A percentile compares a stretch with the other conserved stretches of the same genome.
Conservation (phyloP, 2,113 vertebrate genomes). For the Sander lucioperca region DNA sequence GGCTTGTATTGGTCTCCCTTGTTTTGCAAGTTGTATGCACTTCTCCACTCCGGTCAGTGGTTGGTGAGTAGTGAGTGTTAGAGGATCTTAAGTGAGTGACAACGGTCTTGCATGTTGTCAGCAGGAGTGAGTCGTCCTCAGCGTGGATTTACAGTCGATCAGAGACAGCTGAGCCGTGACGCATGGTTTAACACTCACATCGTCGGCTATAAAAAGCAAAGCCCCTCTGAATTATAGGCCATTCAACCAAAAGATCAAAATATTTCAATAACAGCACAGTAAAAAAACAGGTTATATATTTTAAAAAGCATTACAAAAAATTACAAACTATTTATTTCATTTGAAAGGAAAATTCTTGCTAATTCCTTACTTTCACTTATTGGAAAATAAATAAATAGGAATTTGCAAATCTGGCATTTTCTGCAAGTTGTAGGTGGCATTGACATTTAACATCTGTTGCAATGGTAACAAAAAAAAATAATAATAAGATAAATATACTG, state of each 20-base stretch:
- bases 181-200: conserved; percentile 11
- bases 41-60: background rate
- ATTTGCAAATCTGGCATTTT: background rate
- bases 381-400: background rate
- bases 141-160: conserved; percentile 63
- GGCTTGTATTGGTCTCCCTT: background rate
- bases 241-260: background rate
- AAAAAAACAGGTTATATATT: background rate
- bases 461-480: too few relatives aligned
- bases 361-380: background rate
- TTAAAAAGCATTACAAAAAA: too few relatives aligned
- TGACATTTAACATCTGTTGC: background rate
- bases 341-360: background rate
- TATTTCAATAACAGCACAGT: background rate
- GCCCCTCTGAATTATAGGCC: background rate
- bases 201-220: conserved; percentile 49
- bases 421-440: background rate
- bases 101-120: conserved; percentile 63
- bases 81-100: conserved; percentile 71
- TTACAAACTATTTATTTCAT: background rate
- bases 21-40: background rate
- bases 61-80: conserved; percentile 24
- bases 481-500: background rate
- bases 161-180: conserved; percentile 22
- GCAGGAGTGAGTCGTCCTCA: conserved; percentile 44